Evolutionary conservation across 2,797 vertebrate species (phyloP).

Genomic region (Morus bassanus): DNA sequence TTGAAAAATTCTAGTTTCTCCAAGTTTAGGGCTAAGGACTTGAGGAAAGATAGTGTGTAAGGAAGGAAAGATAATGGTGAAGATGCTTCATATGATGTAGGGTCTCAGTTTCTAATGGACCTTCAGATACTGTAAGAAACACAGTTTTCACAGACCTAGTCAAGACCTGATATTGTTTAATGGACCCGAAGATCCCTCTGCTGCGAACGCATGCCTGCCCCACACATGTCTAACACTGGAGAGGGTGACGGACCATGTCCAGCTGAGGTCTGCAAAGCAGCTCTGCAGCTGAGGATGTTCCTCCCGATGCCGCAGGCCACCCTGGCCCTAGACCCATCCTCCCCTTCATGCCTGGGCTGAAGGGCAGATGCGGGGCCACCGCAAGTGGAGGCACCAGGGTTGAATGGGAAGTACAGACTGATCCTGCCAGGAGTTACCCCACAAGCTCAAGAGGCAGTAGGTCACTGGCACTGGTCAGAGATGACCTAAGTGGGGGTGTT

Average conservation of each 20-base stretch:
- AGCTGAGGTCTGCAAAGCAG: neutral
- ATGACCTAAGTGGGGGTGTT: neutral
- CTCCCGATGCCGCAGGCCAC: neutral
- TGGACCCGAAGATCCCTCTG: neutral
- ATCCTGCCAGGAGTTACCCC: neutral
- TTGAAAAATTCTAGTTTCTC: neutral
- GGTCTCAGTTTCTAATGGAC: neutral
- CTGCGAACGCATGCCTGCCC: neutral
- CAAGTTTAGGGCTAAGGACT: neutral
- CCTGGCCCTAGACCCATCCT: neutral
- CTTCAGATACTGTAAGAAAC: neutral
- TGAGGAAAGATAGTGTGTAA: neutral
- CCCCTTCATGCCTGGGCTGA: neutral
- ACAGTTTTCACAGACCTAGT: neutral
- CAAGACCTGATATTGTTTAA: neutral
- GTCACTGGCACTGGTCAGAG: neutral
- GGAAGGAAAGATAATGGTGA: neutral
- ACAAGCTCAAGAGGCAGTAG: neutral
- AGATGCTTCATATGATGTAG: neutral
- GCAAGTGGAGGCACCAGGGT: accelerated
- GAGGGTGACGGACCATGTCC: neutral
- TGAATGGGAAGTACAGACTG: neutral
- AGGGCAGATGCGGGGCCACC: accelerated
- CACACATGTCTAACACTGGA: accelerated
- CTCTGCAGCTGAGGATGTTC: neutral